Evolutionary conservation across 2,113 vertebrate species (phyloP).

Genomic region (Pterocles burchelli): DNA sequence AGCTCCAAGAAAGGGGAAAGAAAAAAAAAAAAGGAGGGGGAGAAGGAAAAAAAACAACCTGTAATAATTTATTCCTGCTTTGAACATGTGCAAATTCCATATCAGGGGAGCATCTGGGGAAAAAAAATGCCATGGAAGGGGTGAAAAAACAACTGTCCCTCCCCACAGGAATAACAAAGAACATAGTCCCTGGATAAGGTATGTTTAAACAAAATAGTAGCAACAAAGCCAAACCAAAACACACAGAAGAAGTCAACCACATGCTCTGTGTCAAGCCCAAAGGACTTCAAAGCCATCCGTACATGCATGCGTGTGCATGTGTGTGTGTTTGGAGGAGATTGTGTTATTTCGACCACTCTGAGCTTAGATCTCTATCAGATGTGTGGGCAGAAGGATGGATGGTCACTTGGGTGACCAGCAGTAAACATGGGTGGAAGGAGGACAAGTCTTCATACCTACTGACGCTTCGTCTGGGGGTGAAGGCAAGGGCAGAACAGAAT

Average conservation of each 20-base stretch:
- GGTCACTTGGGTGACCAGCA: neutral
- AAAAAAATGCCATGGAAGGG: neutral
- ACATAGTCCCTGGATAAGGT: neutral
- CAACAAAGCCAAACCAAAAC: neutral
- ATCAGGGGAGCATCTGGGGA: neutral
- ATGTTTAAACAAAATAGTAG: neutral
- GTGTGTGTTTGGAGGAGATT: neutral
- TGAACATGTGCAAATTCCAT: conserved; percentile 42
- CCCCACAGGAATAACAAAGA: neutral
- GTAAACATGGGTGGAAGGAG: neutral
- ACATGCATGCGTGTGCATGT: too few species aligned
- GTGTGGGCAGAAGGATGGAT: neutral
- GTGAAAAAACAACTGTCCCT: neutral
- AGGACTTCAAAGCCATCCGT: conserved; percentile 15
- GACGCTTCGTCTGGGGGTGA: neutral
- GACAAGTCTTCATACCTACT: neutral
- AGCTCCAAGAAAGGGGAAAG: conserved; percentile 16
- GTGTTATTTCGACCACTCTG: neutral
- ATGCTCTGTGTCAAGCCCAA: neutral
- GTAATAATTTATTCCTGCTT: conserved; percentile 33
- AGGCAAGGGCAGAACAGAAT: neutral
- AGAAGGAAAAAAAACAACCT: neutral
- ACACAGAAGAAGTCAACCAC: neutral
- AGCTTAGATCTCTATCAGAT: neutral
- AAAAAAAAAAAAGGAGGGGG: neutral